These are phyloP conservation scores for Coreius guichenoti DNA, from an alignment of 2,797 vertebrate species.

Conservation along the genomic window DNA sequence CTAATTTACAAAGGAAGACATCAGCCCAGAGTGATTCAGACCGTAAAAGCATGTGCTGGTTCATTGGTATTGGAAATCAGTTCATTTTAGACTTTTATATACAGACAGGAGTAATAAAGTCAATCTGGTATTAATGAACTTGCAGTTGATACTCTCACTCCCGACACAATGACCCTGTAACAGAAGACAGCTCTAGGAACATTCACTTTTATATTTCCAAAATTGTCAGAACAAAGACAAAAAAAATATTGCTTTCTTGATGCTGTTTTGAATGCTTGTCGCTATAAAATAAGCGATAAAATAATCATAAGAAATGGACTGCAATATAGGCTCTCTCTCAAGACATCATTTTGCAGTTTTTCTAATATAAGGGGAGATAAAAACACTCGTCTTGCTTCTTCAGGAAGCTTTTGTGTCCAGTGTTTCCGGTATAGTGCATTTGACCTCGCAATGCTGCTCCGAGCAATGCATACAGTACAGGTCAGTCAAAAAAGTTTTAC, in stretches of 20 bases:
- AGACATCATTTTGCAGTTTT: background rate
- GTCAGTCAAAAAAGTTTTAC: constrained; percentile 70
- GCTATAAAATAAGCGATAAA: background rate
- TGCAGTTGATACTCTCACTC: background rate
- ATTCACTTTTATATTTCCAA: background rate
- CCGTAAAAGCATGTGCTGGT: background rate
- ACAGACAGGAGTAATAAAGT: background rate
- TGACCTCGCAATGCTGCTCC: background rate
- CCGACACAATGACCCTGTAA: background rate
- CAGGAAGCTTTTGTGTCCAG: background rate
- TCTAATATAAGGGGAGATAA: background rate
- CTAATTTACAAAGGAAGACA: constrained; percentile 1
- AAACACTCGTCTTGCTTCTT: background rate
- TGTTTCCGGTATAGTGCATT: background rate
- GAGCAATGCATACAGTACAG: background rate
- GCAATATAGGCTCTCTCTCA: background rate
- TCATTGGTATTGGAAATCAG: background rate
- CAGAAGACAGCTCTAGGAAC: background rate
- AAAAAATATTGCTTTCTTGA: background rate
- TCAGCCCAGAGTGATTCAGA: background rate
- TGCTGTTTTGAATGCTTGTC: background rate
- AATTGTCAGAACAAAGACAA: background rate
- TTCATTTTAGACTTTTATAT: constrained; percentile 1
- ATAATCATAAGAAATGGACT: background rate
- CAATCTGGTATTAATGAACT: background rate